Evolutionary conservation across 2,113 vertebrate genomes (phyloP).

Genomic region (Trogon surrucura): DNA sequence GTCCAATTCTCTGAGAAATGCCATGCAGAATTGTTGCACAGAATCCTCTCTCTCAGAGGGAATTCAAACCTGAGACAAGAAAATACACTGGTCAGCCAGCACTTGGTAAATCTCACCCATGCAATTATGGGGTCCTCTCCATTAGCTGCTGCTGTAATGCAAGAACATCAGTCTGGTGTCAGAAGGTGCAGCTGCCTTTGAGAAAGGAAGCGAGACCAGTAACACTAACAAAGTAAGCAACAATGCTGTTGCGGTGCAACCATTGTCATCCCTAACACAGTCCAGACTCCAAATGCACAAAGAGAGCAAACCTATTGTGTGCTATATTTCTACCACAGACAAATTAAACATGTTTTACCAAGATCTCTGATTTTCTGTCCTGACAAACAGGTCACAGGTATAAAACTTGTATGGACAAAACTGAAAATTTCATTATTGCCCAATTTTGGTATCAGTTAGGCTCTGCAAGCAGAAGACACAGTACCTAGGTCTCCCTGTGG

Average conservation of each 20-base stretch:
- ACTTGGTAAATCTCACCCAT: neutral
- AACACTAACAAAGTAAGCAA: neutral
- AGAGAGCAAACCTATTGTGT: neutral
- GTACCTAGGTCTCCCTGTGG: neutral
- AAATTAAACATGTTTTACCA: neutral
- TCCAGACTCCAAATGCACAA: neutral
- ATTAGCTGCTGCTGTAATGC: neutral
- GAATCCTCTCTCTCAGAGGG: neutral
- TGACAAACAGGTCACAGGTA: neutral
- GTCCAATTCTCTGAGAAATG: neutral
- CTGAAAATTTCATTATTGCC: neutral
- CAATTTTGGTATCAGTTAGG: neutral
- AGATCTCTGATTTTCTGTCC: neutral
- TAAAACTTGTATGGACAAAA: neutral
- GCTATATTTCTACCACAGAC: neutral
- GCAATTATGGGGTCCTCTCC: accelerated
- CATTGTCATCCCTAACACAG: neutral
- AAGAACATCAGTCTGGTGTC: neutral
- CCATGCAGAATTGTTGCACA: neutral
- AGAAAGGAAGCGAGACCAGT: neutral
- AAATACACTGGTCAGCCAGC: neutral
- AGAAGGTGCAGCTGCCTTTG: neutral
- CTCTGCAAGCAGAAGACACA: neutral
- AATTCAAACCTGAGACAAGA: neutral
- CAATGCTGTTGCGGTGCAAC: neutral